Evolutionary conservation across 2,888 invertebrate species (phyloP), one percentile per base, ranked within the genome.

Genomic region (Perizoma affinitatum): DNA sequence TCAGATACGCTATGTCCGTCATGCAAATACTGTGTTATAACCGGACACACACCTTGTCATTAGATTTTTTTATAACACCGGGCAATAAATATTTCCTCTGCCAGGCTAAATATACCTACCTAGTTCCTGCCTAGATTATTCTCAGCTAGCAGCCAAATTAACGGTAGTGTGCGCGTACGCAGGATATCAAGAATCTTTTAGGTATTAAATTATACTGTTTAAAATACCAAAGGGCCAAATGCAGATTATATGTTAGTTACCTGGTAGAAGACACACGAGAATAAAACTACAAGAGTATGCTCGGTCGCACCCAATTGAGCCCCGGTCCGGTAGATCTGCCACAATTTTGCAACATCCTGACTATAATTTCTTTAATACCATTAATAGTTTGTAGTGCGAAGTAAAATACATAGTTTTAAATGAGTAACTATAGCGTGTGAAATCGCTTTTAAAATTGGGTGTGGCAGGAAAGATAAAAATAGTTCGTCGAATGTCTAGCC

Each of bases 361-460:
- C n/a, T n/a, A n/a, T 70, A 75, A 73, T 73, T 73, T 69, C 70
- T 74, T 74, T 75, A 71, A 72, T 73, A 73, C 68, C 43, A 61
- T 68, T 60, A 36, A 66, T 65, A 72, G 69, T 74, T 67, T 65
- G 71, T 68, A 65, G 70, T 73, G 69, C 67, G 70, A 54, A n/a
- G n/a, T n/a, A n/a, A 68, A 73, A 70, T 73, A 75, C 73, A 74
- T 78, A 67, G 71, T 33, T 11, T 71, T 72, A 72, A 75, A 22
- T 68, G 72, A 76, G 73, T 68, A 57, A 70, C 61, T 67, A 66
- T 71, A 63, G 71, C 69, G 69, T 72, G 71, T 61, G 67, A 66
- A 72, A 71, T 68, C 49, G 22, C 22, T 61, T 69, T 69, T 69
- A 62, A 70, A 71, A 72, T 71, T 61, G 59, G 62, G 62, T 64